These are phyloP conservation scores for Lepidochrysops patricia DNA, from an alignment of 2,888 invertebrate species.

Conservation along the genomic window DNA sequence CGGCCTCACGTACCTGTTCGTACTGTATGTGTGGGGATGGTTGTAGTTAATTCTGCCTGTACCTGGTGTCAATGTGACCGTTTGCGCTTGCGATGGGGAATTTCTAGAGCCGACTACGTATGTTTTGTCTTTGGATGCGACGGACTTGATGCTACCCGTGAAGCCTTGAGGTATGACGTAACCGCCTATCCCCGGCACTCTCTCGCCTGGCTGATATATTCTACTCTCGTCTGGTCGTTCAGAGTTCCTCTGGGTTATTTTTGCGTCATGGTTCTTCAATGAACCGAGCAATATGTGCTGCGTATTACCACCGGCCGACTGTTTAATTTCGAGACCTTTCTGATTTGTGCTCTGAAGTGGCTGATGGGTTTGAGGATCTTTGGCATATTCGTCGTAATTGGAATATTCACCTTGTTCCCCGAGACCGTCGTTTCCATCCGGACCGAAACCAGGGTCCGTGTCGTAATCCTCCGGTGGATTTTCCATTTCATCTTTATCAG, in stretches of 20 bases:
- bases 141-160: conserved; percentile 79
- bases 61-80: conserved; percentile 71
- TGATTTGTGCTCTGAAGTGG: conserved; percentile 43
- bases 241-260: conserved; percentile 75
- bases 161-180: conserved; percentile 80
- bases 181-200: conserved; percentile 79
- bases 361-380: conserved; percentile 45
- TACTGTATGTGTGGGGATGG: conserved; percentile 37
- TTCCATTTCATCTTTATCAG: conserved; percentile 45
- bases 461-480: conserved; percentile 54
- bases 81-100: conserved; percentile 80
- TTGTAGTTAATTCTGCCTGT: conserved; percentile 58
- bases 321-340: conserved; percentile 57
- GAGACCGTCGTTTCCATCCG: conserved; percentile 54
- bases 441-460: conserved; percentile 48
- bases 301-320: conserved; percentile 70
- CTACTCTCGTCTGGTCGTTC: conserved; percentile 70
- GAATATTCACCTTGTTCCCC: conserved; percentile 73
- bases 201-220: conserved; percentile 78
- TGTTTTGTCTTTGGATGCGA: conserved; percentile 75
- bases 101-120: conserved; percentile 72
- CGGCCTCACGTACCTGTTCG: conserved; percentile 39
- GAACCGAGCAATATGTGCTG: conserved; percentile 78
- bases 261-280: conserved; percentile 73
- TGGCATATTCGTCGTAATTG: conserved; percentile 75